phyloP scores from a whole-genome alignment of 35 echinoderm and acorn worm genomes.

The Amphiura filiformis region DNA sequence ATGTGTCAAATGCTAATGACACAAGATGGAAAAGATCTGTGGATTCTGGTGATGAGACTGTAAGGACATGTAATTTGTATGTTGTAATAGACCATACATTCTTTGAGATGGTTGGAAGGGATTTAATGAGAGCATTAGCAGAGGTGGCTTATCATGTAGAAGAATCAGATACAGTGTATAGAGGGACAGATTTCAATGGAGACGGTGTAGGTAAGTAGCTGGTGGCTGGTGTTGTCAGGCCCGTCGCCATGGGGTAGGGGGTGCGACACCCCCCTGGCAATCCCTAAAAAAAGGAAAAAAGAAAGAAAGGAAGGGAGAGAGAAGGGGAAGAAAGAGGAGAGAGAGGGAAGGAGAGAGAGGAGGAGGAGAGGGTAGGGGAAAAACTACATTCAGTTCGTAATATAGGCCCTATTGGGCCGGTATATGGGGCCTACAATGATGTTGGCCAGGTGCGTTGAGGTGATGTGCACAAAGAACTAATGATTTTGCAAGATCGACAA shows the following conservation, averaged over 20 bases:
- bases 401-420: too few species aligned
- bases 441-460: too few species aligned
- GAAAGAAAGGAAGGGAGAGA: too few species aligned
- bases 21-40: background rate
- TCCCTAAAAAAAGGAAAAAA: background rate
- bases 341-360: too few species aligned
- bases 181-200: slow-evolving; percentile 56
- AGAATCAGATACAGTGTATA: slow-evolving; percentile 28
- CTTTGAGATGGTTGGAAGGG: background rate
- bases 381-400: too few species aligned
- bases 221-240: too few species aligned
- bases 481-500: too few species aligned
- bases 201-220: slow-evolving; percentile 33
- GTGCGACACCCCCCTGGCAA: too few species aligned
- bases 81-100: slow-evolving; percentile 47
- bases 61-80: slow-evolving; percentile 26
- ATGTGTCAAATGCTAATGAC: background rate
- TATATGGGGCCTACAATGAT: too few species aligned
- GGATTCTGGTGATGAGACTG: background rate
- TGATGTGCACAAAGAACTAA: too few species aligned
- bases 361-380: background rate
- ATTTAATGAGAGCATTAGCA: slow-evolving; percentile 2
- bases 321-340: too few species aligned
- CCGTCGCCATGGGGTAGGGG: background rate
- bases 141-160: slow-evolving; percentile 31